Conservation (phyloP, 2,797 vertebrate genomes). For the Catostomus latipinnis region DNA sequence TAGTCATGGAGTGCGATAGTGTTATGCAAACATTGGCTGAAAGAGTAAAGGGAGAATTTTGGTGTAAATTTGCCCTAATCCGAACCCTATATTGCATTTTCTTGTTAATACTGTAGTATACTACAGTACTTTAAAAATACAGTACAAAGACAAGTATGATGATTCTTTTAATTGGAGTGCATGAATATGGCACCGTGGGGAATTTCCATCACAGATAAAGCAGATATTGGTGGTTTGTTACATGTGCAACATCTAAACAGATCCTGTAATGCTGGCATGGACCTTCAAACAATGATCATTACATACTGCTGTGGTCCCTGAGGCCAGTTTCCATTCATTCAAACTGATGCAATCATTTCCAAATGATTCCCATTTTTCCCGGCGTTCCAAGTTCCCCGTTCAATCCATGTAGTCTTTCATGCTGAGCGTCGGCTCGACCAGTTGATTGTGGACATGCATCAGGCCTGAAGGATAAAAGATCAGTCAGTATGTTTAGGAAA, state of each 20-base stretch:
- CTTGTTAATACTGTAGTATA: slow-evolving; percentile 8
- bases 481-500: background rate
- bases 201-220: background rate
- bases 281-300: background rate
- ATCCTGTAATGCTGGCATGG: background rate
- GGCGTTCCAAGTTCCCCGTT: background rate
- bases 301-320: slow-evolving; percentile 27
- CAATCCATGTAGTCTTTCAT: slow-evolving; percentile 56
- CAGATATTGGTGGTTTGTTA: background rate
- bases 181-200: background rate
- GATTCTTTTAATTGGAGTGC: background rate
- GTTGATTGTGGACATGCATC: slow-evolving; percentile 96
- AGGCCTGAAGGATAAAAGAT: slow-evolving; percentile 80
- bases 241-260: slow-evolving; percentile 7
- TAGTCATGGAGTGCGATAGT: background rate
- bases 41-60: background rate
- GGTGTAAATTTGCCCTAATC: background rate
- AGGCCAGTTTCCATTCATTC: slow-evolving; percentile 19
- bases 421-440: slow-evolving; percentile 82
- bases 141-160: background rate
- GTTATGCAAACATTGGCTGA: background rate
- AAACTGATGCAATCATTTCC: slow-evolving; percentile 8
- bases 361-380: background rate
- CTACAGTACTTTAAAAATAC: background rate
- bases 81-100: background rate